Base-by-base conservation (phyloP, 2,113 vertebrate species). In the Poeciliopsis turrubarensis region DNA sequence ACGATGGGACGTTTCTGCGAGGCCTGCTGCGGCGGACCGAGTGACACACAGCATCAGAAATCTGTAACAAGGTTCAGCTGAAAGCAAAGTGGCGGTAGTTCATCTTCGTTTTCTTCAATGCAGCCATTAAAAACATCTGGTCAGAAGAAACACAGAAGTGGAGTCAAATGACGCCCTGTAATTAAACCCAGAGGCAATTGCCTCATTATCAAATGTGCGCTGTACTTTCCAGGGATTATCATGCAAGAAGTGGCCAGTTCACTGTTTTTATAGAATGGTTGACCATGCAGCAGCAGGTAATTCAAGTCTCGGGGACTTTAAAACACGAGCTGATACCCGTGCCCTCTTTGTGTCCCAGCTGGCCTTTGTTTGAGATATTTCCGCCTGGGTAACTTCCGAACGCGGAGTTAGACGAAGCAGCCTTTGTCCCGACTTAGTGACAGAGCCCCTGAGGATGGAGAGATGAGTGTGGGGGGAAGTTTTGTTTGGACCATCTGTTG, bases 291-390 rank as follows among this genome's bases (percentile, higher is more conserved):
- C 66, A 14, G 41, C 60, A 71, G 68, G 66, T 80, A 74, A 88
- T 63, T 70, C 51, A 68, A 71, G 65, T 68, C 65, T 67, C 47
- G 41, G 25, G 65, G 37, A 26, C 60, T 81, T 74, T 66, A 57
- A 57, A 57, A 84, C 77, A 78, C 6, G 1, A 81, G 82, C 65
- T 68, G 65, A 79, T 66, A 76, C 75, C 41, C 71, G 26, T 86
- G 80, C 61, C 77, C 51, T 30, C 73, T 78, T 51, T 86, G 86
- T 41, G 66, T 88, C 85, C 90, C 92, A 92, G 92, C 91, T 93
- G 92, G 90, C 73, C 72, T 91, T 91, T 94, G 92, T 93, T 92
- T 91, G 82, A 81, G 83, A 81, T 85, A 82, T 92, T 92, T 93
- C 89, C 83, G 89, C 91, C 89, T 90, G 87, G 92, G 90, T 93